Base-by-base conservation (phyloP, 2,113 vertebrate genomes). In the Rattus rattus region DNA sequence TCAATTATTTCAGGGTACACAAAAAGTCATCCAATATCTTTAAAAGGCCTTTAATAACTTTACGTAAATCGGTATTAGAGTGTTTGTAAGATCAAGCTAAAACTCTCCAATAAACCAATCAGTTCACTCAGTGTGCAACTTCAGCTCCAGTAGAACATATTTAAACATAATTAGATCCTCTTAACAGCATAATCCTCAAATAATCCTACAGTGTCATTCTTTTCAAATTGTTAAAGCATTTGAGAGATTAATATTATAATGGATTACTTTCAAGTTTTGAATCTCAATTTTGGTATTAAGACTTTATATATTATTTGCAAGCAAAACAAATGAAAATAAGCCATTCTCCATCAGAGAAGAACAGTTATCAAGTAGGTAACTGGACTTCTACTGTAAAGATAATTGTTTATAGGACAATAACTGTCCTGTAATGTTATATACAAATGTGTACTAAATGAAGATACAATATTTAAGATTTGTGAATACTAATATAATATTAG, bases 161-260 rank as follows among this genome's bases (percentile, higher is more conserved):
- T 79, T 92, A 94, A 90, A 75, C 79, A 92, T 93, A 92, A 96
- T 96, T 97, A 95, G 69, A 96, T 93, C 56, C 56, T 97, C 91
- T 92, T 93, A 94, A 76, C 63, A 75, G 47, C 49, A 65, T 90
- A 97, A 97, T 12, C 69, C 67, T 90, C 94, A 85, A 95, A 96
- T 81, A 93, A 88, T 97, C 52, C 52, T 97, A 95, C 59, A 39
- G 65, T 97, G 61, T 91, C 94, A 93, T 89, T 93, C 81, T n/a
- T 93, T 96, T 96, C 63, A 92, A 92, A 95, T 72, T 92, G 24
- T 90, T 93, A 90, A 95, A 85, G 36, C 1, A 88, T 93, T 93
- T 87, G 87, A 88, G 93, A 93, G 77, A 95, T 88, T 93, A 96
- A 93, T 85, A 93, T 92, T 94, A 2, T 75, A 90, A 95, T 75